Base-by-base conservation (phyloP, 1,140 invertebrate species). In the Caenorhabditis tropicalis region DNA sequence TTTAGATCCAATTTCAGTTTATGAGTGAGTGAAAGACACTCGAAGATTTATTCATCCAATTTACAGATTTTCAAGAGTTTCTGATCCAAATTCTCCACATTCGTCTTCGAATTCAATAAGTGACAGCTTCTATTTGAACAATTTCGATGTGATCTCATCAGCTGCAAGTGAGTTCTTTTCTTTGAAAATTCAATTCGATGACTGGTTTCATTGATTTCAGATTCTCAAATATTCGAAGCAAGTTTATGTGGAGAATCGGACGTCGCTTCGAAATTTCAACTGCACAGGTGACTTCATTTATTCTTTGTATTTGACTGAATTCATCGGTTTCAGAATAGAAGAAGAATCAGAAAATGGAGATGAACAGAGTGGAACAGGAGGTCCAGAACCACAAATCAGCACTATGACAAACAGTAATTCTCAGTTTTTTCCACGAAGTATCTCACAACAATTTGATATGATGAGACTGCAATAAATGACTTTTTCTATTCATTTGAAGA, bases 51-150 rank as follows among this genome's bases (percentile, higher is more conserved):
- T 29, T 12, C 27, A n/a, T 27, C 29, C 19, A 43, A 43, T 43
- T n/a, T 81, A 56, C 33, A 86, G 48, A 27, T 86, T 88, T 29
- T 87, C 86, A 36, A 80, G 70, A 33, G 39, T 87, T 19, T 85
- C 81, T 24, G 81, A 70, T 46, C 83, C 84, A n/a, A 88, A 85
- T 31, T 88, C 87, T 16, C 85, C 82, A 5, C 53, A 85, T 7
- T 88, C 88, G 5, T 88, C 87, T 29, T 87, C 87, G 9, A 88
- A 85, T 21, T 88, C 87, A 12, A 56, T 88, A 27, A 88, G 83
- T 48, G 87, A 87, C 43, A 87, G 87, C 65, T 88, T 87, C 29
- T 83, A 85, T 79, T 85, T 87, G 10, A 84, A 84, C 70, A 84
- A 65, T 24, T 74, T 74, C 31, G 83, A 84, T 60, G 83, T 80